Conservation (phyloP, 1,140 invertebrate species). For the Meloidogyne exigua region DNA sequence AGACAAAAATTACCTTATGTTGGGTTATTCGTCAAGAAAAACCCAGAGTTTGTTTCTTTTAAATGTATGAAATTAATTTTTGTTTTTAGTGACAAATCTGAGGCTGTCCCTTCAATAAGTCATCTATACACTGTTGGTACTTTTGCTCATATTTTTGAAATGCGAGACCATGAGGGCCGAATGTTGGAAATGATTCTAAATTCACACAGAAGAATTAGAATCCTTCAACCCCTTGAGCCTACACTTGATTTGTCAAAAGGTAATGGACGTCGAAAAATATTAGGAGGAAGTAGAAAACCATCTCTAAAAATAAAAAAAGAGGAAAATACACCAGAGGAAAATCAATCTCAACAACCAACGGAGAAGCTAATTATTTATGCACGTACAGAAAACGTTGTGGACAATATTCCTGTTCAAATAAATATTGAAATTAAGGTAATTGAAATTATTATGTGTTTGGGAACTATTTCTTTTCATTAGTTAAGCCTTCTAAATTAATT, state of each 20-base stretch:
- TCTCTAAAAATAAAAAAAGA: slow-evolving; percentile 25
- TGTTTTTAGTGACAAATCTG: slow-evolving; percentile 53
- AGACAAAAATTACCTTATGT: slow-evolving; percentile 75
- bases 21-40: slow-evolving; percentile 91
- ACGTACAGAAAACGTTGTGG: slow-evolving; percentile 87
- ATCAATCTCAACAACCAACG: slow-evolving; percentile 26
- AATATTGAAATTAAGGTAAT: slow-evolving; percentile 88
- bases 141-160: slow-evolving; percentile 94
- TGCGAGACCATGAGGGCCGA: slow-evolving; percentile 66
- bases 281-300: neutral
- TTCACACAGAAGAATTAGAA: slow-evolving; percentile 52
- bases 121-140: slow-evolving; percentile 89
- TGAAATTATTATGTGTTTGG: neutral
- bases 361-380: slow-evolving; percentile 76
- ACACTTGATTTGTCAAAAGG: slow-evolving; percentile 18
- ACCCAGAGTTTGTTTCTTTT: slow-evolving; percentile 74
- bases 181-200: slow-evolving; percentile 78
- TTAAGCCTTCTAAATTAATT: too few species aligned
- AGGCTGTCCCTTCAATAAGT: slow-evolving; percentile 79
- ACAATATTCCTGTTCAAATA: slow-evolving; percentile 81
- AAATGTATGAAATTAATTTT: slow-evolving; percentile 25
- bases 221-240: slow-evolving; percentile 44
- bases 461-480: too few species aligned
- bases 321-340: slow-evolving; percentile 19
- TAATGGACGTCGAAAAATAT: slow-evolving; percentile 12